These are phyloP conservation scores for Lytechinus pictus DNA, from an alignment of 35 echinoderm and acorn worm species.

Conservation along the genomic window DNA sequence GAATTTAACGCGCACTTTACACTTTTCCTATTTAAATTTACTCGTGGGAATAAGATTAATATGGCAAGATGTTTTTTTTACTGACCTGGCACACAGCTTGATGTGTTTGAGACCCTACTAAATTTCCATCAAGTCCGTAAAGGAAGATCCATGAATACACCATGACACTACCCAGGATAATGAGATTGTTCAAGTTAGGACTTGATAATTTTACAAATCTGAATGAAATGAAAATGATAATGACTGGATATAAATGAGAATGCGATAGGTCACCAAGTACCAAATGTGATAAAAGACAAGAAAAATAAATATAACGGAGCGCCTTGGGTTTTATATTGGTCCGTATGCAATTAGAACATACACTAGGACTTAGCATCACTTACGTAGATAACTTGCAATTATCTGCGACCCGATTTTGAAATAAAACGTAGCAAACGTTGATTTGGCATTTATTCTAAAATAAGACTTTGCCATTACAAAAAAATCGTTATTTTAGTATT, in stretches of 20 bases:
- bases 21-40: no score
- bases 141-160: constrained; percentile 57
- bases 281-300: not conserved
- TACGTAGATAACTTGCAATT: no score
- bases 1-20: no score
- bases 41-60: no score
- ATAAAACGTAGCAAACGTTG: no score
- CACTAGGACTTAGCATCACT: no score
- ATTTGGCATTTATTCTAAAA: no score
- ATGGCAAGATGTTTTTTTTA: not conserved
- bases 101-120: not conserved
- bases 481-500: no score
- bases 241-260: not conserved
- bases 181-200: constrained; percentile 70
- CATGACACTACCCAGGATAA: constrained; percentile 64
- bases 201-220: constrained; percentile 71
- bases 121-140: constrained; percentile 49
- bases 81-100: constrained; percentile 65
- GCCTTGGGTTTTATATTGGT: no score
- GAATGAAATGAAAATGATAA: not conserved
- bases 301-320: not conserved
- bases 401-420: no score
- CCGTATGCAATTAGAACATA: no score
- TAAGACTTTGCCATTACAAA: no score
- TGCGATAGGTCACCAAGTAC: not conserved